Evolutionary conservation across 2,797 vertebrate genomes (phyloP).

Genomic region (Hemibagrus guttatus): DNA sequence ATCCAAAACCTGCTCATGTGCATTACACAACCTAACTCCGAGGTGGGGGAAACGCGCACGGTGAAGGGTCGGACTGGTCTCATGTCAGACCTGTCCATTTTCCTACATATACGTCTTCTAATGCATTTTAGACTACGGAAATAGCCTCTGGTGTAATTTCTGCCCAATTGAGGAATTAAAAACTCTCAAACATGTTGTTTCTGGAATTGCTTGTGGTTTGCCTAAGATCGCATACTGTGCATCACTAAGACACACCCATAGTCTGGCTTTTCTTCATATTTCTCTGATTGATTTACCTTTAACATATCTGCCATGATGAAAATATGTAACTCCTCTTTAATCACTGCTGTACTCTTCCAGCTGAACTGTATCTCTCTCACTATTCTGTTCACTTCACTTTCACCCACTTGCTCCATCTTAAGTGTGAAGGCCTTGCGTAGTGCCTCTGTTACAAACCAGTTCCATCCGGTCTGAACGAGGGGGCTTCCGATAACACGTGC

Average conservation of each 20-base stretch:
- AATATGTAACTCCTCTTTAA: background rate
- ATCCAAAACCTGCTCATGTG: background rate
- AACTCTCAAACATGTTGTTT: background rate
- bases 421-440: constrained; percentile 65
- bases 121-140: background rate
- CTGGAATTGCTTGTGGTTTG: too few relatives aligned
- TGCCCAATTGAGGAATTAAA: too few relatives aligned
- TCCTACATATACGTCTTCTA: background rate
- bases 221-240: background rate
- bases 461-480: constrained; percentile 65
- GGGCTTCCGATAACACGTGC: constrained; percentile 53
- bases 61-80: too few relatives aligned
- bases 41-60: too few relatives aligned
- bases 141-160: background rate
- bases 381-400: constrained; percentile 11
- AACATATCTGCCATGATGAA: background rate
- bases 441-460: constrained; percentile 66
- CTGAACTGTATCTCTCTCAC: background rate
- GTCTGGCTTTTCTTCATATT: background rate
- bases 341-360: background rate
- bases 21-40: background rate
- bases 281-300: background rate
- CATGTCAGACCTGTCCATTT: background rate
- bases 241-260: background rate
- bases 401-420: constrained; percentile 37